These are phyloP conservation scores for Papilio elwesi DNA, from an alignment of 2,888 invertebrate genomes.

Conservation along the genomic window DNA sequence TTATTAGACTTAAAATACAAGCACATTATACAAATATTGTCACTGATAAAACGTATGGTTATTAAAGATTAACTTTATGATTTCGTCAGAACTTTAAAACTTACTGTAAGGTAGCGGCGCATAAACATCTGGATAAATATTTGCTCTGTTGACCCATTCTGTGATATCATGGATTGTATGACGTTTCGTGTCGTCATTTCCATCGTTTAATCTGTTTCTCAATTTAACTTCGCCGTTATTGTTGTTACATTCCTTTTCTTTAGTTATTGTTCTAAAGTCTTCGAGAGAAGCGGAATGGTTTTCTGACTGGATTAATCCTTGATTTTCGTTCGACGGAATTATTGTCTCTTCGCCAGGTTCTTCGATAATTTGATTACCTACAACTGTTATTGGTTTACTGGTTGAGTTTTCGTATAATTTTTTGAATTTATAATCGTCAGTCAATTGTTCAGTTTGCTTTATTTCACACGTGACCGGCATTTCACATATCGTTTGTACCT, in stretches of 20 bases:
- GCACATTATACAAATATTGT: not conserved
- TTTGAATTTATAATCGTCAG: slow-evolving; percentile 73
- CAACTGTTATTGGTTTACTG: slow-evolving; percentile 41
- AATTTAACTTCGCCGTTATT: slow-evolving; percentile 51
- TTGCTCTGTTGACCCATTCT: slow-evolving; percentile 75
- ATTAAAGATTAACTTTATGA: not conserved
- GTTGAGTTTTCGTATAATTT: slow-evolving; percentile 55
- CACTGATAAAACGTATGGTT: not conserved
- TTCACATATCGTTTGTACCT: slow-evolving; percentile 33
- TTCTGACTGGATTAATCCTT: slow-evolving; percentile 14
- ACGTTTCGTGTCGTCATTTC: slow-evolving; percentile 60
- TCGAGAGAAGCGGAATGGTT: slow-evolving; percentile 46
- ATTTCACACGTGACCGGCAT: slow-evolving; percentile 36
- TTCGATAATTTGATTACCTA: slow-evolving; percentile 11
- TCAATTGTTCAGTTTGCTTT: slow-evolving; percentile 56
- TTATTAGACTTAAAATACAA: not conserved
- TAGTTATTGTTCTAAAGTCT: slow-evolving; percentile 48
- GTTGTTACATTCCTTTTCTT: slow-evolving; percentile 41
- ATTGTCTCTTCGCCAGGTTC: not conserved
- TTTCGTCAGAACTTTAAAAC: slow-evolving; percentile 59
- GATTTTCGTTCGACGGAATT: not conserved
- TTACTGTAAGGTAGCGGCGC: slow-evolving; percentile 91
- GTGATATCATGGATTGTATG: slow-evolving; percentile 71
- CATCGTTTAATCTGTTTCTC: slow-evolving; percentile 53
- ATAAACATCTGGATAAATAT: slow-evolving; percentile 89